Base-by-base conservation (phyloP, 2,888 invertebrate species). In the Cactoblastis cactorum region DNA sequence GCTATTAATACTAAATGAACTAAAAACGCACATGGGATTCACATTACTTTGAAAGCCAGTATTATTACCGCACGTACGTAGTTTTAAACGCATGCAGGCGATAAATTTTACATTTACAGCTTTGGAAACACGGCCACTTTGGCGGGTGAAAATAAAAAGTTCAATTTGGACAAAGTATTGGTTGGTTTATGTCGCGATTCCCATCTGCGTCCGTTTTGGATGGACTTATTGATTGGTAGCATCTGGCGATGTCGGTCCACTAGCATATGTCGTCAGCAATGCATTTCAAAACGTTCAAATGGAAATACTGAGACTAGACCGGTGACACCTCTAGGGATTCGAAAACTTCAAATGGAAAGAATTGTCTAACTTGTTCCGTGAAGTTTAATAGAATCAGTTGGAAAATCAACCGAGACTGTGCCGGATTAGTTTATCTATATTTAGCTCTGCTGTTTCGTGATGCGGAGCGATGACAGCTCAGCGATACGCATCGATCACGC, bases 111-210 rank as follows among this genome's bases (percentile, higher is more conserved):
- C 73, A 77, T 79, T 77, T 73, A 80, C 73, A 71, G 63, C 71
- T 66, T 69, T 68, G 72, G 73, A 80, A 83, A 77, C 74, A 71
- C 70, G 61, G 67, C 71, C 73, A 80, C 74, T 77, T 76, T 77
- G 80, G 77, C 69, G 70, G 68, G 63, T 69, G 70, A 72, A 74
- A 77, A 83, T 82, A 81, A 84, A 81, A 82, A 82, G 78, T 80
- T 77, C 74, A 72, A 77, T 79, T 78, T 71, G 69, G 65, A 74
- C 66, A 70, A 74, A 76, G 73, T 78, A 71, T 72, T 64, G 68
- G 67, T 67, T 64, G 67, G 65, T 68, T 66, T 65, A 63, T 71
- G 67, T 71, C 71, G 66, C 59, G 65, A 66, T 71, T 74, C 65
- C 71, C 82, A 83, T 82, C 80, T 83, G 82, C 71, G 77, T 76